Conservation (phyloP, 64 coral and sea anemone species). For the Catalaphyllia jardinei region DNA sequence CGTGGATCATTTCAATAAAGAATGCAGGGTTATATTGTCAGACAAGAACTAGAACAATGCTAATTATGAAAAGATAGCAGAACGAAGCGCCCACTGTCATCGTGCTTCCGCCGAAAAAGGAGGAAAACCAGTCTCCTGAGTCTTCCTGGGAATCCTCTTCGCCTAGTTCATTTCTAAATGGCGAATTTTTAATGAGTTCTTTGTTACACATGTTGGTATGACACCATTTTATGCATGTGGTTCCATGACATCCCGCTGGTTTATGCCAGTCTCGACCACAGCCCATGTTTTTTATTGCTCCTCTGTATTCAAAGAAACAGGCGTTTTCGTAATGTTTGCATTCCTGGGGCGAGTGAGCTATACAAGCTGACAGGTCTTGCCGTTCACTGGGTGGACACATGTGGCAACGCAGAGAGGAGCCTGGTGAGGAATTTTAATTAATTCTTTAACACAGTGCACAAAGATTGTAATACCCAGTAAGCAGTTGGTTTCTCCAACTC, state of each 20-base stretch:
- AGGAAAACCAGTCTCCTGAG: slow-evolving; percentile 1
- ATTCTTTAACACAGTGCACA: neutral
- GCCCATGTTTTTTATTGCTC: slow-evolving; percentile 41
- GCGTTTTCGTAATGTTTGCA: slow-evolving; percentile 25
- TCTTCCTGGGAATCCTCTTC: neutral
- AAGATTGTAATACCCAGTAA: neutral
- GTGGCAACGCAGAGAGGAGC: neutral
- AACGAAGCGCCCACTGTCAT: neutral
- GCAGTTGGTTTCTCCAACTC: too few relatives aligned
- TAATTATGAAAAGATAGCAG: neutral
- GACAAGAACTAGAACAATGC: neutral
- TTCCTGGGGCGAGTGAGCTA: slow-evolving; percentile 35
- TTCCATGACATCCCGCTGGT: slow-evolving; percentile 13
- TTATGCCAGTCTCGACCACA: slow-evolving; percentile 28
- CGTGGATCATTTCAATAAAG: too few relatives aligned
- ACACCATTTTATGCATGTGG: slow-evolving; percentile 29
- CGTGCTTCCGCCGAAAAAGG: neutral
- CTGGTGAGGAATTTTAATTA: neutral
- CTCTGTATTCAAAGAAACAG: slow-evolving; percentile 14
- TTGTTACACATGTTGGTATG: slow-evolving; percentile 19
- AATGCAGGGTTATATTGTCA: neutral
- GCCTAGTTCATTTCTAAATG: slow-evolving; percentile 25
- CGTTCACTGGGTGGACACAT: neutral
- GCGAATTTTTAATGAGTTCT: slow-evolving; percentile 19
- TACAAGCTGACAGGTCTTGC: neutral